Percentiles rank a stretch among this genome's conserved stretches.
These are phyloP conservation scores for Abramis brama DNA, from an alignment of 2,113 vertebrate species.

Conservation along the genomic window DNA sequence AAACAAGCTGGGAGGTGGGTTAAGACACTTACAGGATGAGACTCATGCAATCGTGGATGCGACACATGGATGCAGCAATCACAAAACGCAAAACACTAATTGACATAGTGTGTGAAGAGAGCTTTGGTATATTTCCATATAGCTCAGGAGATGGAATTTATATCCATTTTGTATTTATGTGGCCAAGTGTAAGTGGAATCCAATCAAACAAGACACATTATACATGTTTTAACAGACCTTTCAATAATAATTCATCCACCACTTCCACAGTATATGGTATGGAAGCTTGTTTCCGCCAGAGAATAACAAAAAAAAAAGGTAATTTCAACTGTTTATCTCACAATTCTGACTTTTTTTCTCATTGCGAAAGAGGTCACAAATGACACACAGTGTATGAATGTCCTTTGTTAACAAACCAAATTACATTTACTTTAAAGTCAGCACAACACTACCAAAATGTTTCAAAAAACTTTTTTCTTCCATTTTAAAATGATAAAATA, in stretches of 20 bases:
- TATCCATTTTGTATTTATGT: neutral
- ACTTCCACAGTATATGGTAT: too few relatives aligned
- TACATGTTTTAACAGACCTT: neutral
- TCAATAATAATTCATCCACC: too few relatives aligned
- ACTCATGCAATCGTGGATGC: neutral
- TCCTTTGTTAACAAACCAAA: neutral
- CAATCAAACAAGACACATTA: neutral
- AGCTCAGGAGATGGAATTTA: neutral
- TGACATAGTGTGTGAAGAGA: neutral
- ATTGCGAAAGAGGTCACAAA: conserved; percentile 5
- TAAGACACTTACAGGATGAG: neutral
- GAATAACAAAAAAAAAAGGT: too few relatives aligned
- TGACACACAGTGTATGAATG: neutral
- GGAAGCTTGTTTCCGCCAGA: too few relatives aligned
- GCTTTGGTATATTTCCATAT: neutral
- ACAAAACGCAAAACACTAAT: neutral
- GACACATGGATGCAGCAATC: neutral
- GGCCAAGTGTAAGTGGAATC: neutral
- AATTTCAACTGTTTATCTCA: too few relatives aligned
- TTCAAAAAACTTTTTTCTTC: too few relatives aligned
- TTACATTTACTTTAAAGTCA: neutral
- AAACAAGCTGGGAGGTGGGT: conserved; percentile 30
- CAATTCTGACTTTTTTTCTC: too few relatives aligned
- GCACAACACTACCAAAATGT: too few relatives aligned
- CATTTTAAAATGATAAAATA: too few relatives aligned